Base-by-base conservation (phyloP, 2,888 invertebrate species). In the Mesochorus sp. region DNA sequence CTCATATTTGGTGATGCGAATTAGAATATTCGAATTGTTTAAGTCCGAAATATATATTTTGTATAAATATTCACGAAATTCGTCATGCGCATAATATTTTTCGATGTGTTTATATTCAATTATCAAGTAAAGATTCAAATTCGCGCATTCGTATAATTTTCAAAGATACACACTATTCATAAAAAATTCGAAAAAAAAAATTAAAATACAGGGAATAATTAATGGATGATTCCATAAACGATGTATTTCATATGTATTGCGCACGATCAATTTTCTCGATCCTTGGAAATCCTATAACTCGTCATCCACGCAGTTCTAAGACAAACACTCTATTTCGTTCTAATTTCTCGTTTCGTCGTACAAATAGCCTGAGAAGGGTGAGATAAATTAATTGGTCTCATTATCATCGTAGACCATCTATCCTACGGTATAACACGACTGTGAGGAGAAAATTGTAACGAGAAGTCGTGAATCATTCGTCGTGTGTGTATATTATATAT, bases 381-480 rank as follows among this genome's bases (percentile, higher is more conserved):
- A 62, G 34, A 57, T 19, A 39, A 39, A 78, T 73, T 68, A 78
- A 78, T 73, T 78, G 68, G 42, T 57, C 57, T 59, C 55, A 61
- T 78, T 73, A 64, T 68, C 34, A 17, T 61, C 51, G 26, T 47
- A 6, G 34, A 49, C 44, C 42, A 67, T 51, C 39, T 24, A 8
- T 24, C 19, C 8, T 19, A 44, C n/a, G 17, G n/a, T 53, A 37
- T 12, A 10, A 21, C 24, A 57, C 12, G 31, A 47, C 55, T n/a
- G 39, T n/a, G 47, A 57, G 5, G 42, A 31, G 34, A 61, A 61
- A 61, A 61, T 51, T 21, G 0, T 28, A 51, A 31, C 12, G 42
- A 53, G 34, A 44, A 44, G 34, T 61, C n/a, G 47, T 59, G 68
- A 68, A 72, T 70, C 57, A 64, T 67, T 47, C 10, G 61, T 21